These are phyloP conservation scores for Cataglyphis altisquamis DNA, from an alignment of 2,888 invertebrate species.

Conservation along the genomic window DNA sequence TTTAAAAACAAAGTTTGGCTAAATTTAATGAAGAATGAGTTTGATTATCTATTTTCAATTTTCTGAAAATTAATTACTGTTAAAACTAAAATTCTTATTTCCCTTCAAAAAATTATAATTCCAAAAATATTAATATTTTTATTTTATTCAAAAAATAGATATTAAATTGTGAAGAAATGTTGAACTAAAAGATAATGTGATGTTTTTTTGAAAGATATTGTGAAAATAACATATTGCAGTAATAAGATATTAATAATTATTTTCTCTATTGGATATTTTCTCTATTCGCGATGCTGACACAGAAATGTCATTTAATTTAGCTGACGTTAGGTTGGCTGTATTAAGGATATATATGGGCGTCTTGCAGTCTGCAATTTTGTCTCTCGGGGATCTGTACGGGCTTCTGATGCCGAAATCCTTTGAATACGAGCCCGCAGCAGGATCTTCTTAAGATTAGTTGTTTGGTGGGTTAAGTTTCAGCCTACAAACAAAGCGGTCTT, in stretches of 20 bases:
- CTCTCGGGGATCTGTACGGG: conserved; percentile 35
- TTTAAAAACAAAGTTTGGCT: not conserved
- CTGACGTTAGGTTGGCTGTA: conserved; percentile 25
- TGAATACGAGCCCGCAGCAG: conserved; percentile 73
- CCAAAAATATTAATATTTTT: not conserved
- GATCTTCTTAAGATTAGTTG: conserved; percentile 75
- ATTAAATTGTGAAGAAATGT: not conserved
- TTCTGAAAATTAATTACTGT: not conserved
- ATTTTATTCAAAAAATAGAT: not conserved
- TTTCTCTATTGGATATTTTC: not conserved
- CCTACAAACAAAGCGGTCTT: conserved; percentile 72
- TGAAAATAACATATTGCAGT: not conserved
- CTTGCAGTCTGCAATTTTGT: conserved; percentile 56
- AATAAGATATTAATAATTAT: conserved; percentile 29
- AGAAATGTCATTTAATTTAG: conserved; percentile 42
- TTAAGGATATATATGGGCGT: conserved; percentile 25
- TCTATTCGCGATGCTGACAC: not conserved
- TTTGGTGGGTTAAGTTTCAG: conserved; percentile 71
- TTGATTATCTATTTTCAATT: not conserved
- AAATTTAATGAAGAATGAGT: not conserved
- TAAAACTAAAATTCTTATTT: not conserved
- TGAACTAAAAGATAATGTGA: not conserved
- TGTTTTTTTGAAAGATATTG: not conserved
- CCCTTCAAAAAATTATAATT: not conserved
- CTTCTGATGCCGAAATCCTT: conserved; percentile 58